Percentiles rank a stretch among this genome's conserved stretches.
Conservation (phyloP, 2,888 invertebrate species). For the Macrostomum cliftonense region DNA sequence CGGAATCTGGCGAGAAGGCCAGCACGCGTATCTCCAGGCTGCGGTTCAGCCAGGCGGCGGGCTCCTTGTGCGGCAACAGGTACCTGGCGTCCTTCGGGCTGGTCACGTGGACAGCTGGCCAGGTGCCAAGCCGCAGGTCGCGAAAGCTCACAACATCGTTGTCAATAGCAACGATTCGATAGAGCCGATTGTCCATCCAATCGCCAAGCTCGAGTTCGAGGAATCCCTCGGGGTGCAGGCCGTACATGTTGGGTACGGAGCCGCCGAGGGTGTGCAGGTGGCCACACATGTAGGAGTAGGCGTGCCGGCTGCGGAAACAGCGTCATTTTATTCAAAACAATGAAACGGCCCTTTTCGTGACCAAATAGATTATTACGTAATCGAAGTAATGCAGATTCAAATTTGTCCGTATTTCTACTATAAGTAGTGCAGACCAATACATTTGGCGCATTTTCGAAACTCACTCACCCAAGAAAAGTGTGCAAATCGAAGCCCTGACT, state of each 20-base stretch:
- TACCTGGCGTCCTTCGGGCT: slow-evolving; percentile 72
- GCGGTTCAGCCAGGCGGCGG: slow-evolving; percentile 45
- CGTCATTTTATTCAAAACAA: too few relatives aligned
- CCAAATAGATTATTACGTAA: too few relatives aligned
- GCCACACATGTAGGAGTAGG: slow-evolving; percentile 64
- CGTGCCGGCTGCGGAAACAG: slow-evolving; percentile 34
- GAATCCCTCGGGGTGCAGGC: slow-evolving; percentile 59
- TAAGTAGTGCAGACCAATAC: not conserved
- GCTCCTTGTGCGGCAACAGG: slow-evolving; percentile 54
- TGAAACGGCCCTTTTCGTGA: too few relatives aligned
- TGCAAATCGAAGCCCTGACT: slow-evolving; percentile 18
- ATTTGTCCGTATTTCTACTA: too few relatives aligned
- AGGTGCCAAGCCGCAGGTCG: slow-evolving; percentile 50
- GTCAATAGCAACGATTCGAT: slow-evolving; percentile 63
- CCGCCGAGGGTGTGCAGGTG: slow-evolving; percentile 69
- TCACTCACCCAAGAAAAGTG: slow-evolving; percentile 18
- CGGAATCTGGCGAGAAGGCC: slow-evolving; percentile 52
- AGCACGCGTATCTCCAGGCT: slow-evolving; percentile 58
- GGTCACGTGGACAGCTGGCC: slow-evolving; percentile 65
- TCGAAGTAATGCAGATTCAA: too few relatives aligned
- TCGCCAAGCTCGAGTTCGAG: slow-evolving; percentile 72
- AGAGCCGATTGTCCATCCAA: slow-evolving; percentile 75
- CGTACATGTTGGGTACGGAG: slow-evolving; percentile 62
- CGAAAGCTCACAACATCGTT: slow-evolving; percentile 68
- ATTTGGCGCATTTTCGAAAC: too few relatives aligned